Conservation (phyloP, 2,797 vertebrate genomes). For the Sardinella longiceps region DNA sequence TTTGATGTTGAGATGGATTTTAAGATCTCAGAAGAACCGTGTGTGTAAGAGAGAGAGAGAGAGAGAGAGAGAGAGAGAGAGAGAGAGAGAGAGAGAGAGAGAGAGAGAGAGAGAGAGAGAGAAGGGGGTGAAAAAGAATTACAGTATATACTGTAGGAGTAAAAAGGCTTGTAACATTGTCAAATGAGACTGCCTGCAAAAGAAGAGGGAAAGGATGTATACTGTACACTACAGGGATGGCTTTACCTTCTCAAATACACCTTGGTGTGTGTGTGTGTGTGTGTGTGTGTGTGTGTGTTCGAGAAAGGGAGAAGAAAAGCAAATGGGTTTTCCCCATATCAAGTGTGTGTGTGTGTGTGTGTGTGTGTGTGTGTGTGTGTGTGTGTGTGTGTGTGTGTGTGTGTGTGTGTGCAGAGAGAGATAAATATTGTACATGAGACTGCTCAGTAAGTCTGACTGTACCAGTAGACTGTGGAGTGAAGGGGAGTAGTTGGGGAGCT, state of each 20-base stretch:
- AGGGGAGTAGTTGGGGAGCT: no score
- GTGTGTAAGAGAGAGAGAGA: background rate
- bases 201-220: background rate
- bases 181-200: background rate
- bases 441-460: no score
- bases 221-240: background rate
- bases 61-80: no score
- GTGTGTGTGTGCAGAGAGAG: no score
- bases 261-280: background rate
- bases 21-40: background rate
- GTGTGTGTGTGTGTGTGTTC: background rate
- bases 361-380: no score
- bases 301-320: background rate
- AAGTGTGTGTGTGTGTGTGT: background rate
- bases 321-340: background rate
- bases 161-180: background rate
- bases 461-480: no score
- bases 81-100: no score
- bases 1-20: no score
- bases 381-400: no score
- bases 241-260: background rate
- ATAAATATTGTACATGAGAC: no score
- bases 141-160: background rate
- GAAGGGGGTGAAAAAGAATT: no score
- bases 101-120: background rate